Evolutionary conservation across 2,113 vertebrate species (phyloP), one percentile per base, ranked within the genome.

Genomic region (Uria lomvia): DNA sequence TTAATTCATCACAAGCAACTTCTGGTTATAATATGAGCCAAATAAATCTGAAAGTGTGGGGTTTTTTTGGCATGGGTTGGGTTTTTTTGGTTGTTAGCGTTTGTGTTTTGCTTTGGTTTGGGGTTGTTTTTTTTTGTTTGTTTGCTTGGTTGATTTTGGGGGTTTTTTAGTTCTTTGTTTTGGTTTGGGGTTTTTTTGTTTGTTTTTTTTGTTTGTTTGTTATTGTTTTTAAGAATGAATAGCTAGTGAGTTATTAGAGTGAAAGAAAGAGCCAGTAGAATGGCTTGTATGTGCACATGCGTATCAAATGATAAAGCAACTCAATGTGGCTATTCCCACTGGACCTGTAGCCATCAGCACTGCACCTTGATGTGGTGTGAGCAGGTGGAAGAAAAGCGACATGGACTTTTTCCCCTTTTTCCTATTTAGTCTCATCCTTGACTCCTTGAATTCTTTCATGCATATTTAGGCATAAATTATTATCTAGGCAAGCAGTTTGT

Each of bases 381-480:
- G 38, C 2, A 79, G 24, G 11, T 40, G 26, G 22, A 90, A 76
- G 53, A 73, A 82, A 56, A 79, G 24, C 13, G n/a, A 24, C 10
- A 19, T 2, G 4, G 74, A 42, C 19, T 72, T 65, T 22, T 1
- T 0, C 3, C 3, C 9, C 32, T 40, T 52, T 67, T 53, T n/a
- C 62, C 36, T 26, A 8, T 55, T 79, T 62, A 75, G 15, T 27
- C 23, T 80, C 8, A 26, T 49, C 58, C 91, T 81, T 90, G 36
- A 26, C 26, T 81, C 21, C 20, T 43, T 53, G 62, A 49, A 36
- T 43, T 66, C 63, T 45, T 36, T 47, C 10, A 17, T 47, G 17
- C 8, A 10, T 36, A 67, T 91, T 67, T 49, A 18, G 11, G 27
- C 27, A 82, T 34, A 60, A 85, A 36, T 86, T 67, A 11, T 40